Evolutionary conservation across 2,888 invertebrate genomes (phyloP).

Genomic region (Pandemis corylana): DNA sequence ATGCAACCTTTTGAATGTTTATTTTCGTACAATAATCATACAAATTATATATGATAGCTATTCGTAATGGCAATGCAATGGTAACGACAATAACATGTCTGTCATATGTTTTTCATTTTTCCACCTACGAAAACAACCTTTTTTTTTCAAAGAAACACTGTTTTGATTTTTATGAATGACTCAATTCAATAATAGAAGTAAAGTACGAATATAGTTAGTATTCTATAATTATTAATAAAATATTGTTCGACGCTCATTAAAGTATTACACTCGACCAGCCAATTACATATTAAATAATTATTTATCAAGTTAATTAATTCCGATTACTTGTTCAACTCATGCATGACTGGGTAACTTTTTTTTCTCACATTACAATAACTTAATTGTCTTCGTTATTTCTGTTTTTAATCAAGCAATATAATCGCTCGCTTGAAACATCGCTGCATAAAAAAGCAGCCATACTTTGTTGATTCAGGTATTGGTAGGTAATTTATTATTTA

Average conservation of each 20-base stretch:
- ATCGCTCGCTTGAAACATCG: neutral
- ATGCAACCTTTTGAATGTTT: too few species aligned
- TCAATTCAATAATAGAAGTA: neutral
- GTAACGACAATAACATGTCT: too few species aligned
- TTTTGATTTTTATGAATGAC: too few species aligned
- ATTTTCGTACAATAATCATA: too few species aligned
- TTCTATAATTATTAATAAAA: neutral
- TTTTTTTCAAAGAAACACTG: too few species aligned
- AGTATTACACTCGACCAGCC: neutral
- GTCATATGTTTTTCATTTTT: too few species aligned
- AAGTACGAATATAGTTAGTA: neutral
- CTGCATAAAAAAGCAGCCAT: neutral
- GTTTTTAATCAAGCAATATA: neutral
- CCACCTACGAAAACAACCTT: too few species aligned
- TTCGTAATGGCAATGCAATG: too few species aligned
- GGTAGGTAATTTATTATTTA: neutral
- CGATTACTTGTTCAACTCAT: neutral
- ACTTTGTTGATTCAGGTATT: neutral
- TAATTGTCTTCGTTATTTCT: neutral
- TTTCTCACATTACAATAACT: constrained; percentile 1
- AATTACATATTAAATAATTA: neutral
- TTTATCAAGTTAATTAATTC: neutral
- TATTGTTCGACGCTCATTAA: neutral
- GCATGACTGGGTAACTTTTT: neutral
- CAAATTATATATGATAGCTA: too few species aligned